Conservation (phyloP, 2,113 vertebrate genomes). For the Coracopsis vasa region DNA sequence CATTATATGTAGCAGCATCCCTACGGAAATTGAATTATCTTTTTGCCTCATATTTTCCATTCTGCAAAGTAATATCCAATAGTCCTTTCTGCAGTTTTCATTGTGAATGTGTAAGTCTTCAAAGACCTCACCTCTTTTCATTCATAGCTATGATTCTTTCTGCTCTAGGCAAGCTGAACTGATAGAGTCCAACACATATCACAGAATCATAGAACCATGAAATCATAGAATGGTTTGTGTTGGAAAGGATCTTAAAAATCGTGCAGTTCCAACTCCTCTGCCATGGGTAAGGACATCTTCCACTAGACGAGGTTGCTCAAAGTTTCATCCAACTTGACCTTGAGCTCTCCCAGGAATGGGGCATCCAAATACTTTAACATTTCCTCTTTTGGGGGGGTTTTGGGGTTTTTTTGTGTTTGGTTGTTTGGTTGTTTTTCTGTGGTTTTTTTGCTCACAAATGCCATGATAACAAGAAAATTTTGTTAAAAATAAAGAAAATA, state of each 20-base stretch:
- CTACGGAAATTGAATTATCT: neutral
- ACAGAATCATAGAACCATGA: neutral
- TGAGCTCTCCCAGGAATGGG: neutral
- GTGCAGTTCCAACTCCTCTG: neutral
- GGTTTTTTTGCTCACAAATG: neutral
- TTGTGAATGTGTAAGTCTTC: neutral
- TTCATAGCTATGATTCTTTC: neutral
- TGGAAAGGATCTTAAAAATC: neutral
- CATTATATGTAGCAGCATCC: neutral
- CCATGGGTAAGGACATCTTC: neutral
- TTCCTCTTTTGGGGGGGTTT: neutral
- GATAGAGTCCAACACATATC: neutral
- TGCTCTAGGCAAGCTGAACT: neutral
- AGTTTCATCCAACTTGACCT: neutral
- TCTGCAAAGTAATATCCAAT: neutral
- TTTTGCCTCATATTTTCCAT: neutral
- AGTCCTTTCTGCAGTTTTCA: neutral
- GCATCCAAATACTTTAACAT: neutral
- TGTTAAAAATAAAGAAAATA: neutral
- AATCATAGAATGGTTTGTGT: neutral
- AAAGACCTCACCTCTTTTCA: neutral
- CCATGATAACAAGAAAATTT: neutral
- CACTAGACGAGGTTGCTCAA: neutral
- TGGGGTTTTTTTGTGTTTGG: fast-evolving
- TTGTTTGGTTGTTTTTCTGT: neutral